Percentiles rank a stretch among this genome's conserved stretches.
Evolutionary conservation across 1,140 invertebrate species (phyloP).

Genomic region (Saccostrea cuccullata): DNA sequence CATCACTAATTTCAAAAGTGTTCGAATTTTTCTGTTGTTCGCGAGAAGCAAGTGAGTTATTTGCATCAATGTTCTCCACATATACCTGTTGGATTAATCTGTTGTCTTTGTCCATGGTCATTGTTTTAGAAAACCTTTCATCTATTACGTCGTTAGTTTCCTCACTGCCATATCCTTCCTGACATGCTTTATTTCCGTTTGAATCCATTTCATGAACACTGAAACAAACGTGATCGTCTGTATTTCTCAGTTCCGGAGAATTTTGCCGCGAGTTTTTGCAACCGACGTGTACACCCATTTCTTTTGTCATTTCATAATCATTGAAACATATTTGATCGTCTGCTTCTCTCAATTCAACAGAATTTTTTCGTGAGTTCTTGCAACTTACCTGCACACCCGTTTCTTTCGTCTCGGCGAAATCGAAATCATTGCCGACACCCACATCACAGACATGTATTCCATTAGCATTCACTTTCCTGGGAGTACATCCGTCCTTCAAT

Average conservation of each 20-base stretch:
- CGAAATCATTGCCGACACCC: neutral
- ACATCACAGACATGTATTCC: neutral
- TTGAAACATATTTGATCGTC: neutral
- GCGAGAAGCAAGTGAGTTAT: neutral
- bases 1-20: neutral
- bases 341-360: neutral
- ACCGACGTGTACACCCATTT: neutral
- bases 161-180: neutral
- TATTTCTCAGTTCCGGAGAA: neutral
- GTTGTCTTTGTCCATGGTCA: neutral
- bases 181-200: neutral
- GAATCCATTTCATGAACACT: neutral
- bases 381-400: neutral
- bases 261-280: neutral
- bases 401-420: conserved; percentile 11
- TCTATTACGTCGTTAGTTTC: neutral
- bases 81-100: neutral
- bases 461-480: neutral
- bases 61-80: neutral
- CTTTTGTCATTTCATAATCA: neutral
- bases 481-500: neutral
- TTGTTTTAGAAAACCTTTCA: neutral
- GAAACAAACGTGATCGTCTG: neutral
- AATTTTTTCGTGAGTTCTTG: neutral
- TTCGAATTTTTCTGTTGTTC: neutral